phyloP scores from a whole-genome alignment of 1,140 invertebrate species.

The Piezodorus guildinii region DNA sequence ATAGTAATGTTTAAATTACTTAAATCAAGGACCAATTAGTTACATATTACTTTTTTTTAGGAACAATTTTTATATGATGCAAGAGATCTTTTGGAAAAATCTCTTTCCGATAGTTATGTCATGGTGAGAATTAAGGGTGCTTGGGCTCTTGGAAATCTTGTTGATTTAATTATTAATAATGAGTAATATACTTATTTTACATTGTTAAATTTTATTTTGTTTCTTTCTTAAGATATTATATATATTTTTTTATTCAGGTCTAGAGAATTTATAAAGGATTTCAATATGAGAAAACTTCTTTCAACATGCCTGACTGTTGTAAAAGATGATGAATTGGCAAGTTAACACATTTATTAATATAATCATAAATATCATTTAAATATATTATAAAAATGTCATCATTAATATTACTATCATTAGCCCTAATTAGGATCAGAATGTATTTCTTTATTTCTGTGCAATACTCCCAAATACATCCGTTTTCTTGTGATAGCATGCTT shows the following conservation, averaged over 20 bases:
- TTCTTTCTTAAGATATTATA: no score
- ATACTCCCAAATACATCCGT: no score
- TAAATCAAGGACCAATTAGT: no score
- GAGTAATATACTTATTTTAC: not conserved
- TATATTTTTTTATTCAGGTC: not conserved
- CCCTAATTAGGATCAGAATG: no score
- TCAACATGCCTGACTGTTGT: constrained; percentile 10
- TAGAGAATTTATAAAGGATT: constrained; percentile 7
- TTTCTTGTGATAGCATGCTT: no score
- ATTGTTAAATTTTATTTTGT: not conserved
- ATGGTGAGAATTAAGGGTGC: constrained; percentile 19
- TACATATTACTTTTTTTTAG: not conserved
- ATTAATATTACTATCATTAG: no score
- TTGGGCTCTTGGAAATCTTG: constrained; percentile 25
- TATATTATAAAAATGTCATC: no score
- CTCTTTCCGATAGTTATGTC: constrained; percentile 8
- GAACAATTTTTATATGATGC: constrained; percentile 24
- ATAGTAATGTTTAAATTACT: not conserved
- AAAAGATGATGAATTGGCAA: constrained; percentile 16
- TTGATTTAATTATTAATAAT: constrained; percentile 3
- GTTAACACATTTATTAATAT: not conserved
- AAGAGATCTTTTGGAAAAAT: constrained; percentile 12
- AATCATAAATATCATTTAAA: no score
- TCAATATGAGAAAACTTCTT: constrained; percentile 16
- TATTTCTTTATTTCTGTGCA: no score